Evolutionary conservation across 2,797 vertebrate genomes (phyloP).

Genomic region (Cynodonichthys magdalenae): DNA sequence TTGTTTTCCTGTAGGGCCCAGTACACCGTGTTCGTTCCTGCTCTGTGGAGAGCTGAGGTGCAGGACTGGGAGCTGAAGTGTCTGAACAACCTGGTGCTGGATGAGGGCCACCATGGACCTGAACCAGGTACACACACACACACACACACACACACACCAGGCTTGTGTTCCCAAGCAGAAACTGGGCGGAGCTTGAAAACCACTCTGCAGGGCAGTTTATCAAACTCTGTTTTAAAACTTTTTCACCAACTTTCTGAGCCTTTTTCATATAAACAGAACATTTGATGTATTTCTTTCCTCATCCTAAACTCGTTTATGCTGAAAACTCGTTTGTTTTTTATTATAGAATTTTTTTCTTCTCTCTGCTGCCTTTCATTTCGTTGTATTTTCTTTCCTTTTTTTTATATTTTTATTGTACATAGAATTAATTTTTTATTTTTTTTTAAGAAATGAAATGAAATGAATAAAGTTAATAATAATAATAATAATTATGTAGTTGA

Average conservation of each 20-base stretch:
- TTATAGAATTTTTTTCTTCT: background rate
- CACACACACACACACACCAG: constrained; percentile 6
- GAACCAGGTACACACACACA: constrained; percentile 51
- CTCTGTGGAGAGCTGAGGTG: constrained; percentile 77
- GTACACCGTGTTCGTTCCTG: constrained; percentile 73
- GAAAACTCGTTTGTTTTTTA: too few relatives aligned
- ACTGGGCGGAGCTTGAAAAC: constrained; percentile 20
- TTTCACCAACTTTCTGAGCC: constrained; percentile 10
- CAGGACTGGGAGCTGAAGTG: constrained; percentile 83
- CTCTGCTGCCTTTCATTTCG: background rate
- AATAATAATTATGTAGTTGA: too few relatives aligned
- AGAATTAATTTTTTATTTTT: too few relatives aligned
- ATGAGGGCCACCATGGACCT: constrained; percentile 55
- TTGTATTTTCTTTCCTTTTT: too few relatives aligned
- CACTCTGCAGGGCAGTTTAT: constrained; percentile 13
- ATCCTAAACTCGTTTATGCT: background rate
- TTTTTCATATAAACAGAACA: too few relatives aligned
- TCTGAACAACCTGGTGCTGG: constrained; percentile 76
- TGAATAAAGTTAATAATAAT: too few relatives aligned
- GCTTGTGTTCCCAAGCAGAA: constrained; percentile 8
- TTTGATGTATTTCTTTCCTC: background rate
- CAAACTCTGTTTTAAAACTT: constrained; percentile 1
- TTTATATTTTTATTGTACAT: too few relatives aligned
- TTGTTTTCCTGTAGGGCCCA: constrained; percentile 58
- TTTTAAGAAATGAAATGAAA: too few relatives aligned